Conservation (phyloP, 1,140 invertebrate species). For the Trichonephila inaurata region DNA sequence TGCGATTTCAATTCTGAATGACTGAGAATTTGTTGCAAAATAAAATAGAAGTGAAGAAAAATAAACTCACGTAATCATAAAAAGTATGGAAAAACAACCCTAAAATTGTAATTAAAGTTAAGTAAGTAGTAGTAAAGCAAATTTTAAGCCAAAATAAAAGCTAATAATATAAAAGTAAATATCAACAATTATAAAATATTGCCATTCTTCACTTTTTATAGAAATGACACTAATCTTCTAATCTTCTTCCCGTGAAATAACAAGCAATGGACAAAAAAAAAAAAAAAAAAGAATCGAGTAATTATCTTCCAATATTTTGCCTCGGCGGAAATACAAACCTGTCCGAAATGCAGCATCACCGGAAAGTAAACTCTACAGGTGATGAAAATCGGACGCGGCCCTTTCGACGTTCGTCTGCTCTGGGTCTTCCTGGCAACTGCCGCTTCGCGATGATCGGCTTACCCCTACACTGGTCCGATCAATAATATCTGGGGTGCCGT, state of each 20-base stretch:
- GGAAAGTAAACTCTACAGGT: background rate
- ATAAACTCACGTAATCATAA: no score
- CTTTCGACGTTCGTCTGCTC: background rate
- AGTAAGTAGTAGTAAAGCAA: no score
- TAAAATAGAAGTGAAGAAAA: no score
- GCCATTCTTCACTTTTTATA: no score
- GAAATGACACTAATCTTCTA: no score
- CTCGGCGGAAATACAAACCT: background rate
- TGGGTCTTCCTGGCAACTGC: conserved; percentile 6
- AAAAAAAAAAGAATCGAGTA: background rate
- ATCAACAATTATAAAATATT: no score
- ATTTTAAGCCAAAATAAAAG: no score
- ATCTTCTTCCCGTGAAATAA: background rate
- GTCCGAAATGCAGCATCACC: background rate
- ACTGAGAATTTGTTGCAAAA: no score
- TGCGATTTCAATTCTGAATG: no score
- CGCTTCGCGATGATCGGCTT: background rate
- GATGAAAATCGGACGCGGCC: background rate
- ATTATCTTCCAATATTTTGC: background rate
- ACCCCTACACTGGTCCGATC: background rate
- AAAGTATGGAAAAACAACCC: no score
- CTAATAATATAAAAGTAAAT: no score
- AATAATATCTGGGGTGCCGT: background rate
- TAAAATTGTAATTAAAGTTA: no score
- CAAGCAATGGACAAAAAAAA: background rate